Evolutionary conservation across 2,113 vertebrate genomes (phyloP), one percentile per base, ranked within the genome.

Genomic region (Gopherus evgoodei): DNA sequence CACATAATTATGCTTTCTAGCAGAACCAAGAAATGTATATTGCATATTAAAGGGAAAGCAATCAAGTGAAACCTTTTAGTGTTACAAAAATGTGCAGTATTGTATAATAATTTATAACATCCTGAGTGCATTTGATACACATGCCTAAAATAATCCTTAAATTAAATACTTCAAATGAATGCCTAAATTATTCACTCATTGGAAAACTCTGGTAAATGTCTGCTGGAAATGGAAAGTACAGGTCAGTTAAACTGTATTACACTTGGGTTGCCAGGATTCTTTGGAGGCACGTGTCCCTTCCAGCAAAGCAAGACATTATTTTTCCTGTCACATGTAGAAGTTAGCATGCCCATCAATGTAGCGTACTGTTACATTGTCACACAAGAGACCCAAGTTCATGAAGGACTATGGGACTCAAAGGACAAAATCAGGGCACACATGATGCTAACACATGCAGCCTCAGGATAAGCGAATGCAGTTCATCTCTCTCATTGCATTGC

Each of bases 381-480:
- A 76, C 83, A 87, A 81, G 87, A 92, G 81, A 82, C 53, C 76
- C 29, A 81, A 87, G 25, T 35, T 92, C 44, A 31, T 56, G 25
- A 54, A 83, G 81, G 91, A 56, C 53, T 83, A 12, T 5, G 6
- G 44, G 65, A 24, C 7, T 59, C 42, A 6, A 89, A 83, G 88
- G 94, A 97, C 93, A 96, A 97, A 97, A 93, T 91, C 89, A 72
- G 75, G 1, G 2, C 47, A 88, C 29, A 50, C 14, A 91, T n/a
- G 85, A 93, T 83, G 92, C 83, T 47, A 88, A 84, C 14, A 5
- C 52, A 27, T 12, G 65, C 16, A 83, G 90, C 94, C 94, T 87
- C 21, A 0, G 92, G 93, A 92, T 52, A 84, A 94, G 82, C 19
- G 62, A 83, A 42, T 0, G 8, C 89, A 83, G 86, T 88, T 95